These are phyloP conservation scores for Parasteatoda lunata DNA, from an alignment of 2,888 invertebrate species.

Conservation along the genomic window DNA sequence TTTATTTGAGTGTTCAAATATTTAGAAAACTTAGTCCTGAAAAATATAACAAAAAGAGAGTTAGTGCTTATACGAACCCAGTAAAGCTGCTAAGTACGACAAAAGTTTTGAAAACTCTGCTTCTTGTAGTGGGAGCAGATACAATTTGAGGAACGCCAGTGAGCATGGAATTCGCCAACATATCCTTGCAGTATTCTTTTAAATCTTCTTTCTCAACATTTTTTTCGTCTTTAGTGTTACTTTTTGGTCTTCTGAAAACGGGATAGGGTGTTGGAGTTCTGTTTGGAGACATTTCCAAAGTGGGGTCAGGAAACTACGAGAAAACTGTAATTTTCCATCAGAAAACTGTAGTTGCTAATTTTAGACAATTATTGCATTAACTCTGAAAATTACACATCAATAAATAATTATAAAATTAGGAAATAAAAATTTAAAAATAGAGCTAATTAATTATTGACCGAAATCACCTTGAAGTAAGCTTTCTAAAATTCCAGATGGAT, in stretches of 20 bases:
- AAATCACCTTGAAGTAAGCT: no score
- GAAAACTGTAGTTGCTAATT: no score
- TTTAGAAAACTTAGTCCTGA: not conserved
- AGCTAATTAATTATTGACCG: no score
- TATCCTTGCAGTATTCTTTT: slow-evolving; percentile 49
- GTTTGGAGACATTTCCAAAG: slow-evolving; percentile 8
- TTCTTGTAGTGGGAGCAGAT: slow-evolving; percentile 36
- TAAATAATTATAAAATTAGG: no score
- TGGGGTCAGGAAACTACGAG: no score
- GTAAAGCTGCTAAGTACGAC: slow-evolving; percentile 53
- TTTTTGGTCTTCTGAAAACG: slow-evolving; percentile 6
- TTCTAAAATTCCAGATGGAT: no score
- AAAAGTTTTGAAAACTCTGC: slow-evolving; percentile 62
- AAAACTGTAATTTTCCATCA: no score
- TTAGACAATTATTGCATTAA: no score
- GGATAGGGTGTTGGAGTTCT: slow-evolving; percentile 52
- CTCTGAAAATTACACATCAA: no score
- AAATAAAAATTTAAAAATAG: no score
- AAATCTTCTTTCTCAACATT: slow-evolving; percentile 34
- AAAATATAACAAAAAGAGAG: not conserved
- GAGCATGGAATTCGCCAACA: slow-evolving; percentile 62
- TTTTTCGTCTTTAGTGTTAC: not conserved
- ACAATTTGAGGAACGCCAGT: slow-evolving; percentile 65
- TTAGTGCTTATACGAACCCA: slow-evolving; percentile 13
- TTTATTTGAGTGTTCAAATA: not conserved